phyloP scores from a whole-genome alignment of 2,113 vertebrate species.

The Osmerus mordax region DNA sequence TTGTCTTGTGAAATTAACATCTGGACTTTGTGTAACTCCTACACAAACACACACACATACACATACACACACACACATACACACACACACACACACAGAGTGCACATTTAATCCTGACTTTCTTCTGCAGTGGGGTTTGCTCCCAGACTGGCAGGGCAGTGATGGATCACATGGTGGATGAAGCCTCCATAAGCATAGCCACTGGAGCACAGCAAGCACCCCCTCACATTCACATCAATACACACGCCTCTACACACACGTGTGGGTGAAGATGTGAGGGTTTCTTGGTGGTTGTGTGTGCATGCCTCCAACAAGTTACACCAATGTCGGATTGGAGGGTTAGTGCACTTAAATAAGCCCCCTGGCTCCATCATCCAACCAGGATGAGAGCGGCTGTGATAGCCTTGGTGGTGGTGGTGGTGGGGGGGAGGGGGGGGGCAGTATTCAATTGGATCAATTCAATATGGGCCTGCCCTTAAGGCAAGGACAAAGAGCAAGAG shows the following conservation, averaged over 20 bases:
- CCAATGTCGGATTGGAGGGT: conserved; percentile 45
- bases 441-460: conserved; percentile 41
- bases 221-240: conserved; percentile 37
- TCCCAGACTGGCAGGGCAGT: conserved; percentile 1
- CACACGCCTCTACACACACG: conserved; percentile 28
- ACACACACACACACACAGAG: background rate
- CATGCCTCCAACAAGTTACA: conserved; percentile 38
- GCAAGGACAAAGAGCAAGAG: background rate
- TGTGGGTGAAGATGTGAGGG: background rate
- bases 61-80: background rate
- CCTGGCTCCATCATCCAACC: background rate
- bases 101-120: background rate
- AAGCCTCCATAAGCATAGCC: conserved; percentile 48
- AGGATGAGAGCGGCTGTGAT: background rate
- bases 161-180: conserved; percentile 47
- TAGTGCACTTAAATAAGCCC: background rate
- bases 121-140: conserved; percentile 7
- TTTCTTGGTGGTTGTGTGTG: conserved; percentile 1
- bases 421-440: background rate
- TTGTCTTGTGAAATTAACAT: background rate
- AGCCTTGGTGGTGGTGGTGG: background rate
- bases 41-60: background rate
- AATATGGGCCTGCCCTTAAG: conserved; percentile 39
- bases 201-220: conserved; percentile 36
- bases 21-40: background rate